Conservation (phyloP, 2,888 invertebrate species). For the Drosophila rubida region DNA sequence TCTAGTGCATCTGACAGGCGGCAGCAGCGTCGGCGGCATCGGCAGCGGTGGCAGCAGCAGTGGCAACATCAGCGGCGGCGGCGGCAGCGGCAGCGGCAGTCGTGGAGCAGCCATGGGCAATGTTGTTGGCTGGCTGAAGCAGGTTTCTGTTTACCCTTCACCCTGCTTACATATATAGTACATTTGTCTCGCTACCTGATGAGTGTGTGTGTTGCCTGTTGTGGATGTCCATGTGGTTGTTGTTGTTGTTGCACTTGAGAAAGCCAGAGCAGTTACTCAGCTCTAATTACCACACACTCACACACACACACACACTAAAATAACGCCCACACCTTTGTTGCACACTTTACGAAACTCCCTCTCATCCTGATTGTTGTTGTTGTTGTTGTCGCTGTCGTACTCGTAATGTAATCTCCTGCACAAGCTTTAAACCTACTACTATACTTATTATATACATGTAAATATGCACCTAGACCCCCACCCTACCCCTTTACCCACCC, state of each 20-base stretch:
- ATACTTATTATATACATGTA: not conserved
- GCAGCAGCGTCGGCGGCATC: not conserved
- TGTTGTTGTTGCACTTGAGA: slow-evolving; percentile 18
- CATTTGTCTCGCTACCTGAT: not conserved
- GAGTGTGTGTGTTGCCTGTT: slow-evolving; percentile 11
- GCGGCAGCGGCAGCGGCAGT: slow-evolving; percentile 46
- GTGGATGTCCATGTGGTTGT: not conserved
- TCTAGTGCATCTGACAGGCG: slow-evolving; percentile 87
- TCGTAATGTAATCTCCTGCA: slow-evolving; percentile 23
- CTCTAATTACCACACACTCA: slow-evolving; percentile 34
- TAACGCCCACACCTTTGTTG: slow-evolving; percentile 6
- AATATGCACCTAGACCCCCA: not conserved
- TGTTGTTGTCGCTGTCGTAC: slow-evolving; percentile 3
- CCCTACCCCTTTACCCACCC: not conserved
- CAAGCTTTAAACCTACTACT: slow-evolving; percentile 9
- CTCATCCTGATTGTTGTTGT: not conserved
- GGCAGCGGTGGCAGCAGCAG: not conserved
- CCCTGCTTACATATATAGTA: slow-evolving; percentile 12
- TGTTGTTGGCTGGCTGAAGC: slow-evolving; percentile 93
- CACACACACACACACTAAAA: too few species aligned
- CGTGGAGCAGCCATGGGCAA: slow-evolving; percentile 89
- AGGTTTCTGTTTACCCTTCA: slow-evolving; percentile 85
- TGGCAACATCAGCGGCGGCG: not conserved
- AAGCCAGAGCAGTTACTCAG: slow-evolving; percentile 18
- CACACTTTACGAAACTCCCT: slow-evolving; percentile 2